Conservation (phyloP, 2,113 vertebrate genomes). For the Laticauda laticaudata region DNA sequence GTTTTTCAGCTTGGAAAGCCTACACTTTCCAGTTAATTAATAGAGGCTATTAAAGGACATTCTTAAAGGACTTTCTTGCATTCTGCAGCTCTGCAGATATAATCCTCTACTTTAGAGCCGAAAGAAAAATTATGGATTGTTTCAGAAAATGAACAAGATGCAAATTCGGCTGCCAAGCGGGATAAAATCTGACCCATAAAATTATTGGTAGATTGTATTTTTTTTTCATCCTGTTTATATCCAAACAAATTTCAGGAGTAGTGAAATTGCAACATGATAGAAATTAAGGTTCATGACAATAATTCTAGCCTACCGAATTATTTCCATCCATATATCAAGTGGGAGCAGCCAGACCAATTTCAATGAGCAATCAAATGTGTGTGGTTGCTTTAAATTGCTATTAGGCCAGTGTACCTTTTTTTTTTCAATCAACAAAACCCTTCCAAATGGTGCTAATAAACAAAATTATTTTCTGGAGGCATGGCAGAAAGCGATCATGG, state of each 20-base stretch:
- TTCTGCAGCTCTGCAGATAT: conserved; percentile 55
- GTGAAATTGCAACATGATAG: conserved; percentile 29
- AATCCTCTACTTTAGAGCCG: conserved; percentile 53
- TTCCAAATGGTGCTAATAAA: background rate
- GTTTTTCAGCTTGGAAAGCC: conserved; percentile 60
- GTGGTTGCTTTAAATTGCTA: conserved; percentile 36
- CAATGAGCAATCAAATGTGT: conserved; percentile 32
- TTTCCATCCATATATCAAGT: conserved; percentile 28
- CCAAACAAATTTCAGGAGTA: conserved; percentile 45
- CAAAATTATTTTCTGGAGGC: background rate
- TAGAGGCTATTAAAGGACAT: conserved; percentile 63
- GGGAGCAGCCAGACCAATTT: conserved; percentile 41
- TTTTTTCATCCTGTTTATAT: conserved; percentile 18
- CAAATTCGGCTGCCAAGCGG: conserved; percentile 48
- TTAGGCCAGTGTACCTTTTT: background rate
- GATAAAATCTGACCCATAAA: conserved; percentile 45
- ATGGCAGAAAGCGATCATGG: background rate
- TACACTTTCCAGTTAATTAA: conserved; percentile 66
- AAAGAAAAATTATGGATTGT: conserved; percentile 44
- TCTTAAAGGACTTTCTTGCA: conserved; percentile 51
- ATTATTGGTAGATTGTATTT: conserved; percentile 47
- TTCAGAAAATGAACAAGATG: conserved; percentile 58
- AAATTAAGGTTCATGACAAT: conserved; percentile 24
- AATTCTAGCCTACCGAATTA: conserved; percentile 49
- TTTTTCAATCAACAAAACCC: background rate